Evolutionary conservation across 2,888 invertebrate species (phyloP).

Genomic region (Chrysomela aeneicollis): DNA sequence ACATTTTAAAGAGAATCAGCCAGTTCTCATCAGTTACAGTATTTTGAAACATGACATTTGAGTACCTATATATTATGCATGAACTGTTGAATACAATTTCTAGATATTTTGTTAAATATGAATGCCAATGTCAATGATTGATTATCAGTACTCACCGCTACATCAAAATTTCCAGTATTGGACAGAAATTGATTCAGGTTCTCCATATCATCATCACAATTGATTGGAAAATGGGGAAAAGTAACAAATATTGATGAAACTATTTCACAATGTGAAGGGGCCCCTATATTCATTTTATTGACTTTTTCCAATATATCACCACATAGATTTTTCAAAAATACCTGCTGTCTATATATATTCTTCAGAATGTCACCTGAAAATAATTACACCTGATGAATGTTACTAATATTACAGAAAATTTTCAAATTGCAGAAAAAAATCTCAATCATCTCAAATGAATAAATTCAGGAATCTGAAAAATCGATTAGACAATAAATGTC

Average conservation of each 20-base stretch:
- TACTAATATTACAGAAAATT: too few relatives aligned
- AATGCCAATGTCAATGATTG: neutral
- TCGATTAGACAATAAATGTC: neutral
- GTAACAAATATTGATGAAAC: conserved; percentile 1
- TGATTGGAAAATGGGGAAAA: neutral
- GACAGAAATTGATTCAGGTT: neutral
- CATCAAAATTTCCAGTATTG: conserved; percentile 4
- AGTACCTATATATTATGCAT: too few relatives aligned
- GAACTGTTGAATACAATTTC: too few relatives aligned
- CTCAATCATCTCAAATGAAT: too few relatives aligned
- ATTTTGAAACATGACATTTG: too few relatives aligned
- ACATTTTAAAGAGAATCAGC: too few relatives aligned
- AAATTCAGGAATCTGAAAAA: neutral
- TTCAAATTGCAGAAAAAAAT: too few relatives aligned
- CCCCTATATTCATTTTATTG: neutral
- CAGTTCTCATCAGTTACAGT: too few relatives aligned
- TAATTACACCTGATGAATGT: neutral
- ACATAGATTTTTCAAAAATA: conserved; percentile 12
- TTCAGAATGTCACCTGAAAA: conserved; percentile 10
- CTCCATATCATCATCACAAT: conserved; percentile 1
- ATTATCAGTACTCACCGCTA: neutral
- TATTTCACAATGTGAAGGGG: neutral
- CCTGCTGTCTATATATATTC: conserved; percentile 11
- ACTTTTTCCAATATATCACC: conserved; percentile 9
- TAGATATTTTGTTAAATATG: neutral